A percentile compares a stretch with the other conserved stretches of the same genome.
Conservation (phyloP, 2,113 vertebrate genomes). For the Pterocles gutturalis region DNA sequence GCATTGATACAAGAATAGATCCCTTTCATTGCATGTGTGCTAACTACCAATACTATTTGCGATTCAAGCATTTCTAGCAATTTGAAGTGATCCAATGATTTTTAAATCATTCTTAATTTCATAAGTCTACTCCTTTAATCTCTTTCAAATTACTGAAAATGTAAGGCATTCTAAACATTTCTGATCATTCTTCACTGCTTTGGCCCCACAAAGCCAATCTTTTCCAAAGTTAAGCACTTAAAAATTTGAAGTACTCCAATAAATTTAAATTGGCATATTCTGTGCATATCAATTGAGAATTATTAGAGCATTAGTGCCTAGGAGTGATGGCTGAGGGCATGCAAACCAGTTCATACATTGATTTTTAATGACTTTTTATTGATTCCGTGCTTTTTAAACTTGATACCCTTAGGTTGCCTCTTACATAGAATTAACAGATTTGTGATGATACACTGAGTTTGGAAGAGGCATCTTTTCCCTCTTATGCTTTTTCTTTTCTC, state of each 20-base stretch:
- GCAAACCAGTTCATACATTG: conserved; percentile 74
- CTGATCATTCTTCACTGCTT: conserved; percentile 60
- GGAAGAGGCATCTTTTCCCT: not conserved
- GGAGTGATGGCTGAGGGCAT: conserved; percentile 75
- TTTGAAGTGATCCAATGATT: conserved; percentile 44
- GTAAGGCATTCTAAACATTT: conserved; percentile 69
- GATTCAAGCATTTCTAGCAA: conserved; percentile 7
- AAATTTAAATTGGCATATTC: conserved; percentile 82
- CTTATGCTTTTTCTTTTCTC: not conserved
- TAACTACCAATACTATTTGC: not conserved
- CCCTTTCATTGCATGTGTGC: not conserved
- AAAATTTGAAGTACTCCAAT: conserved; percentile 78
- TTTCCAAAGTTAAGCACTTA: conserved; percentile 80
- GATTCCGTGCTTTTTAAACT: conserved; percentile 78
- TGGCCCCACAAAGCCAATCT: conserved; percentile 71
- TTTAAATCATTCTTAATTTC: conserved; percentile 73
- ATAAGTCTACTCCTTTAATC: conserved; percentile 69
- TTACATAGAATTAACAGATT: conserved; percentile 48
- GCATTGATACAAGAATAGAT: not conserved
- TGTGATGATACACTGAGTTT: conserved; percentile 3
- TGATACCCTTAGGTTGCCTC: conserved; percentile 68
- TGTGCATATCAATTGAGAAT: conserved; percentile 79
- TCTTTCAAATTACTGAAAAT: conserved; percentile 71
- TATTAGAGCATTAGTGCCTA: conserved; percentile 79
- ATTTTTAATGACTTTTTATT: conserved; percentile 84